Conservation (phyloP, 2,113 vertebrate genomes). For the Thomomys bottae region DNA sequence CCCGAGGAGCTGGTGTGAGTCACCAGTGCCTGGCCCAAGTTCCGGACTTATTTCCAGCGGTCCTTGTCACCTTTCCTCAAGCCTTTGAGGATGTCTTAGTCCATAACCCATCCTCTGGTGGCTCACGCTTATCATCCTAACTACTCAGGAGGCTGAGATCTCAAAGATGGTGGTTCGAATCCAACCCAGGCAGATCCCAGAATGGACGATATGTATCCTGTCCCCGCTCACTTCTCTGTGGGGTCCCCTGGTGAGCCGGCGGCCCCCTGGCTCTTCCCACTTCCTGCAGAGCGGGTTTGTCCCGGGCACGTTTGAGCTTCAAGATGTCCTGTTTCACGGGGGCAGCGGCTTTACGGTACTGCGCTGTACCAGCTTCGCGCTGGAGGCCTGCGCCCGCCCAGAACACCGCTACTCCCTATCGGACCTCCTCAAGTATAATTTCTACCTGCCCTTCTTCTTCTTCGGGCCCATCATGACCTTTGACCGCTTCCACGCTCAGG, state of each 20-base stretch:
- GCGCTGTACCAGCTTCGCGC: constrained; percentile 95
- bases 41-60: too few relatives aligned
- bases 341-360: constrained; percentile 94
- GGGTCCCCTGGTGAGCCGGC: constrained; percentile 23
- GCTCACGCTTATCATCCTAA: too few relatives aligned
- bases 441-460: constrained; percentile 99
- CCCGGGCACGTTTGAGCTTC: constrained; percentile 91
- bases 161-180: too few relatives aligned
- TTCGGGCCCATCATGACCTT: constrained; percentile 98
- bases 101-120: too few relatives aligned
- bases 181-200: neutral
- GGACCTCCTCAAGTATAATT: constrained; percentile 98
- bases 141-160: too few relatives aligned
- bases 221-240: too few relatives aligned
- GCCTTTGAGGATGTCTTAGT: neutral
- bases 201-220: too few relatives aligned
- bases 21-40: too few relatives aligned
- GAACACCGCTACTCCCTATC: constrained; percentile 93
- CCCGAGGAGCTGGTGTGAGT: too few relatives aligned
- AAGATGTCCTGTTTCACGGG: constrained; percentile 94
- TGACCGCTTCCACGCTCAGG: constrained; percentile 93
- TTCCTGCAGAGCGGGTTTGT: constrained; percentile 89
- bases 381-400: constrained; percentile 91
- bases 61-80: neutral
- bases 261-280: constrained; percentile 72